Evolutionary conservation across 2,888 invertebrate genomes (phyloP), one percentile per base, ranked within the genome.

Genomic region (Dicranocentrus wangi): DNA sequence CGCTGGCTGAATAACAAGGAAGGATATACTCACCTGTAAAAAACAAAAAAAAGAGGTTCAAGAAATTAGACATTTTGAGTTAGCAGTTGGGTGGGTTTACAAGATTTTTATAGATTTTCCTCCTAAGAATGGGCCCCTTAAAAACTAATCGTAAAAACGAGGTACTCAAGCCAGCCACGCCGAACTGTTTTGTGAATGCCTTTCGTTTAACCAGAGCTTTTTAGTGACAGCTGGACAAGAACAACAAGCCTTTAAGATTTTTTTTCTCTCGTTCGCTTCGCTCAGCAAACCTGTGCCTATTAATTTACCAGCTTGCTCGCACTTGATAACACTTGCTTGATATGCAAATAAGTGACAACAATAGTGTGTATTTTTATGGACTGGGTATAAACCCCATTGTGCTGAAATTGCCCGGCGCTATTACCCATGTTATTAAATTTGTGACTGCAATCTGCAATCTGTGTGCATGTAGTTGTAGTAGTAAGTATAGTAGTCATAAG

Each of bases 21-120:
- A 47, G n/a, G 2, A 47, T n/a, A 47, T 5, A 10, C 32, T 61
- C 19, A 61, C 61, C 61, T 61, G 32, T 17, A 61, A 55, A 61
- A 2, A 61, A 61, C 28, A 61, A 61, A 61, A 32, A 19, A 58
- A 23, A n/a, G n/a, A n/a, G n/a, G n/a, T 13, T n/a, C 8, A 61
- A 13, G 19, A 17, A 32, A 61, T 61, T 61, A 61, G 61, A 61
- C 13, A 61, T 17, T 61, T 61, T 32, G 32, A 32, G n/a, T 25
- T 55, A n/a, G n/a, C 15, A 47, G 3, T 21, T 25, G 19, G 55
- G 13, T 23, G 25, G n/a, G 25, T 55, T 55, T 55, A n/a, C 3
- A 55, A 32, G 19, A 58, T 58, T 61, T 47, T 61, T 32, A 32
- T 32, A 25, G 32, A 32, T 61, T 61, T 61, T 61, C 25, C 19